phyloP scores from a whole-genome alignment of 2,888 invertebrate genomes.

The Alcis repandata region DNA sequence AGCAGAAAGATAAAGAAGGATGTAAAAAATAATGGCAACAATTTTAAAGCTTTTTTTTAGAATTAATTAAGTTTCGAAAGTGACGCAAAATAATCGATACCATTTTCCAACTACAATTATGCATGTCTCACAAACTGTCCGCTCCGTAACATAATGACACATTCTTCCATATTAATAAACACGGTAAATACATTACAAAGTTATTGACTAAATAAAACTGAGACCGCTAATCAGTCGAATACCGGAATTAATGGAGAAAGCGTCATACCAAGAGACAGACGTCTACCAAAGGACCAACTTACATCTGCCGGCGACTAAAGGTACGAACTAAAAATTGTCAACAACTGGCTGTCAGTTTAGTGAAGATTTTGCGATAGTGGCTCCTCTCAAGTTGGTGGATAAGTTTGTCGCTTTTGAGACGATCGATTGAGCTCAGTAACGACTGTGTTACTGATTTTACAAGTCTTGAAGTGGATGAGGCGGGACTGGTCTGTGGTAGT shows the following conservation, averaged over 20 bases:
- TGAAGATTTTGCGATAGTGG: background rate
- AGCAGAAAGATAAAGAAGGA: background rate
- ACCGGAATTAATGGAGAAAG: conserved; percentile 20
- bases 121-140: background rate
- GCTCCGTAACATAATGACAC: background rate
- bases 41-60: no score
- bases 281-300: conserved; percentile 4
- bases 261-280: conserved; percentile 9
- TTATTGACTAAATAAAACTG: conserved; percentile 15
- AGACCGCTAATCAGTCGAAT: conserved; percentile 21
- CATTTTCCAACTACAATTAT: background rate
- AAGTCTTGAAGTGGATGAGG: conserved; percentile 7
- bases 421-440: conserved; percentile 11
- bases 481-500: background rate
- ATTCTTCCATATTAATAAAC: conserved; percentile 1
- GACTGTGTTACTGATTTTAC: background rate
- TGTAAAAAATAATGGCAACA: no score
- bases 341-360: background rate
- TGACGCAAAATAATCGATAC: no score
- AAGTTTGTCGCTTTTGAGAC: background rate
- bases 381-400: background rate
- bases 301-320: background rate
- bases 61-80: no score
- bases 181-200: conserved; percentile 2
- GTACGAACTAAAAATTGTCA: background rate